A percentile compares a stretch with the other conserved stretches of the same genome.
Evolutionary conservation across 2,888 invertebrate genomes (phyloP).

Genomic region (Oegoconia quadripuncta): DNA sequence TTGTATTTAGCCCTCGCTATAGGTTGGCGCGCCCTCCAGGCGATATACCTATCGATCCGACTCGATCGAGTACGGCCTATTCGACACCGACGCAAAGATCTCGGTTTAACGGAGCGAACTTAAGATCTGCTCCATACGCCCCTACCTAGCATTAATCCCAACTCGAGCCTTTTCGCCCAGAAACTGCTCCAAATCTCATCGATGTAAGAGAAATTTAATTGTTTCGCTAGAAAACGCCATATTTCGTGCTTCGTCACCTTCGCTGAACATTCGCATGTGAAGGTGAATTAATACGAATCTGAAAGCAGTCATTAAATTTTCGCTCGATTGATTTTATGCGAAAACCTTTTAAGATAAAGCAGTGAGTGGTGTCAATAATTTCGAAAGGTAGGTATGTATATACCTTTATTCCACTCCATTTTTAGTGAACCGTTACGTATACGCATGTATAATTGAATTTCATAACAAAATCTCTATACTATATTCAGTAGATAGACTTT

Average conservation of each 20-base stretch:
- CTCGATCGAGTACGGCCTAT: slow-evolving; percentile 48
- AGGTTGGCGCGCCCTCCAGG: slow-evolving; percentile 60
- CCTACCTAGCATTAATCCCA: slow-evolving; percentile 36
- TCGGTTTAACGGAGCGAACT: slow-evolving; percentile 59
- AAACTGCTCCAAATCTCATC: slow-evolving; percentile 54
- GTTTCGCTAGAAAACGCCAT: slow-evolving; percentile 65
- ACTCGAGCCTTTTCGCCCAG: slow-evolving; percentile 37
- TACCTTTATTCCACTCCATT: slow-evolving; percentile 44
- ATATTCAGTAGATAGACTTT: slow-evolving; percentile 17
- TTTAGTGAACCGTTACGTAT: no score
- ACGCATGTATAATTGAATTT: no score
- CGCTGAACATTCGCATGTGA: slow-evolving; percentile 49
- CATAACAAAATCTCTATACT: slow-evolving; percentile 7
- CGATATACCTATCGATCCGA: slow-evolving; percentile 64
- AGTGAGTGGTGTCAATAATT: slow-evolving; percentile 58
- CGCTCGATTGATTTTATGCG: slow-evolving; percentile 64
- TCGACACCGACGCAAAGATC: slow-evolving; percentile 55
- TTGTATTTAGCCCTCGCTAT: slow-evolving; percentile 74
- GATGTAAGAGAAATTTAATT: slow-evolving; percentile 72
- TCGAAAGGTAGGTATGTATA: slow-evolving; percentile 37
- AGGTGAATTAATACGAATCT: slow-evolving; percentile 66
- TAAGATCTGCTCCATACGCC: slow-evolving; percentile 52
- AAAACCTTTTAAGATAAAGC: slow-evolving; percentile 68
- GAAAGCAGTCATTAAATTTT: slow-evolving; percentile 74
- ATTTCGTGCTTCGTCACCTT: slow-evolving; percentile 52